phyloP scores from a whole-genome alignment of 2,113 vertebrate species.

The Labrus mixtus region DNA sequence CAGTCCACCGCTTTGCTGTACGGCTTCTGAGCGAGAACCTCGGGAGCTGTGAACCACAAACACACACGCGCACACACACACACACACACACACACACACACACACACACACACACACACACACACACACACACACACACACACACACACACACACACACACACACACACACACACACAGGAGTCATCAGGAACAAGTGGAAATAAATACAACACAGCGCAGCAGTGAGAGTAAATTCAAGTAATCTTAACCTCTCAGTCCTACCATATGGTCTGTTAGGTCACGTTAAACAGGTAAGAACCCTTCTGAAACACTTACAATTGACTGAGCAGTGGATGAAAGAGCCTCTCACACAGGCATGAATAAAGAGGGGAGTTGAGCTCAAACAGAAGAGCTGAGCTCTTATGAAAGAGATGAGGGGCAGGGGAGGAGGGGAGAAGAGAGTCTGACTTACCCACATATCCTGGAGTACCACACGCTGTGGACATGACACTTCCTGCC shows the following conservation, averaged over 20 bases:
- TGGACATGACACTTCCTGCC: conserved; percentile 80
- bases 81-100: not conserved
- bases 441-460: conserved; percentile 75
- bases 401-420: conserved; percentile 35
- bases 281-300: conserved; percentile 66
- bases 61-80: too few species aligned
- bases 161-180: conserved; percentile 15
- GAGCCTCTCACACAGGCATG: conserved; percentile 60
- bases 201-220: conserved; percentile 12
- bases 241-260: conserved; percentile 63
- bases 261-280: conserved; percentile 50
- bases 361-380: conserved; percentile 53
- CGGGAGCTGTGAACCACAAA: conserved; percentile 85
- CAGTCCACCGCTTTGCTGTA: conserved; percentile 99
- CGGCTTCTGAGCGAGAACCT: conserved; percentile 97
- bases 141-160: not conserved
- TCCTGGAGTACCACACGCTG: conserved; percentile 82
- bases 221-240: conserved; percentile 34
- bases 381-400: conserved; percentile 43
- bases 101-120: conserved; percentile 5
- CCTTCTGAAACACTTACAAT: conserved; percentile 72
- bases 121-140: too few species aligned
- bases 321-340: conserved; percentile 68
- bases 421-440: conserved; percentile 24
- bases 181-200: conserved; percentile 6